Conservation (phyloP, 2,888 invertebrate genomes). For the Orchestes rusci region DNA sequence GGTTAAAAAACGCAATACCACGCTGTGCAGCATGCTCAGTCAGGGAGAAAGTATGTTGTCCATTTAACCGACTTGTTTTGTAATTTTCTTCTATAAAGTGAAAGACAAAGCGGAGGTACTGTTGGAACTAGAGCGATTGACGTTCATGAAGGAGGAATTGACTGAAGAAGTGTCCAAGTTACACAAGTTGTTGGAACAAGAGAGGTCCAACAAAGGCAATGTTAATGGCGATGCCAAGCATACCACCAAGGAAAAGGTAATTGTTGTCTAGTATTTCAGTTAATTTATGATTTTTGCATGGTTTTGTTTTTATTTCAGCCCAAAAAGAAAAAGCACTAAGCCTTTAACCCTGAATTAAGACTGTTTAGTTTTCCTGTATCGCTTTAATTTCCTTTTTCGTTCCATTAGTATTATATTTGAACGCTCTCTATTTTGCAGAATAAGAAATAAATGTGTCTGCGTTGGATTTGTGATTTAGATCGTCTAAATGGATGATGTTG, state of each 20-base stretch:
- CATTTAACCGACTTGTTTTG: neutral
- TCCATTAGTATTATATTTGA: too few relatives aligned
- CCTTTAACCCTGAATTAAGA: neutral
- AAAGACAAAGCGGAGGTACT: constrained; percentile 71
- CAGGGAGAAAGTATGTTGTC: constrained; percentile 38
- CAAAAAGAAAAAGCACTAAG: neutral
- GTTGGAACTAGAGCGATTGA: constrained; percentile 63
- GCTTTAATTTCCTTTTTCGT: neutral
- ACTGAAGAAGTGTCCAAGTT: constrained; percentile 61
- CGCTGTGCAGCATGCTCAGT: constrained; percentile 37
- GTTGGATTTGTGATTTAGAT: too few relatives aligned
- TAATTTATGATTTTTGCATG: neutral
- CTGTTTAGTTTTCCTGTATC: neutral
- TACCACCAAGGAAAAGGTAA: neutral
- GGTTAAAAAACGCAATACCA: constrained; percentile 39
- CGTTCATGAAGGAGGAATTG: constrained; percentile 63
- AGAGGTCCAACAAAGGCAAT: constrained; percentile 53
- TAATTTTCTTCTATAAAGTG: constrained; percentile 50
- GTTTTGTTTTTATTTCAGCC: neutral
- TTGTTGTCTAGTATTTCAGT: neutral
- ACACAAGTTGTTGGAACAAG: constrained; percentile 67
- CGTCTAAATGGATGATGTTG: too few relatives aligned
- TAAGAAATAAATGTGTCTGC: too few relatives aligned
- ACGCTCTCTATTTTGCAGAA: too few relatives aligned
- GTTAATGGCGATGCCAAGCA: neutral